Evolutionary conservation across 2,888 invertebrate genomes (phyloP), one percentile per base, ranked within the genome.

Genomic region (Ferrisia virgata): DNA sequence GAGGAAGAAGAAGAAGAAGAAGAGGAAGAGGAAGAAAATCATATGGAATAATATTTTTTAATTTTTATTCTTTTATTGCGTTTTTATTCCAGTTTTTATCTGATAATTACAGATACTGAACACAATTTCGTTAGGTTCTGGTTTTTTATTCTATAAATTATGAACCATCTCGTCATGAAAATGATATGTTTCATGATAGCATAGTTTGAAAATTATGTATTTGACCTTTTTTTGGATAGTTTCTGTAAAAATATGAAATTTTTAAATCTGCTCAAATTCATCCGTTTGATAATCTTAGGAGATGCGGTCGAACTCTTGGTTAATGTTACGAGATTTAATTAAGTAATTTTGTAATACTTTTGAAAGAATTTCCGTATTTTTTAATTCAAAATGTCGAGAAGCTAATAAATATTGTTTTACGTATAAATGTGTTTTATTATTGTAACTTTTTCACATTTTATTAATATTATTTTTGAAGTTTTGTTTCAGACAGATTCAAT

Each of bases 61-160:
- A 36, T 47, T 53, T 53, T 53, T 81, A 79, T 53, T 9, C n/a
- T 25, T 47, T 79, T 79, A 40, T 25, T 69, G 28, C 36, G 43
- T 69, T 72, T 82, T 36, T 72, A 72, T 72, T 64, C 11, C 58
- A 64, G 79, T 39, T 79, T n/a, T 53, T 79, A 25, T 79, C 31
- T 79, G 82, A 82, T 82, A 82, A 82, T n/a, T 36, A 72, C 82
- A 82, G 82, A 82, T 82, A 82, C 82, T n/a, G 8, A 43, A 82
- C 82, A 43, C 72, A 33, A 8, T 72, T 33, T 69, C 69, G 11
- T 69, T 31, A 31, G 3, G 43, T 15, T 15, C 15, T 43, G 43
- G 15, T 3, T 15, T 43, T 15, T 43, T 43, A 11, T 47, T 47
- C 18, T 47, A 47, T 28, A 64, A 64, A n/a, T n/a, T n/a, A n/a